phyloP scores from a whole-genome alignment of 1,140 invertebrate species.

The Hirudo medicinalis region DNA sequence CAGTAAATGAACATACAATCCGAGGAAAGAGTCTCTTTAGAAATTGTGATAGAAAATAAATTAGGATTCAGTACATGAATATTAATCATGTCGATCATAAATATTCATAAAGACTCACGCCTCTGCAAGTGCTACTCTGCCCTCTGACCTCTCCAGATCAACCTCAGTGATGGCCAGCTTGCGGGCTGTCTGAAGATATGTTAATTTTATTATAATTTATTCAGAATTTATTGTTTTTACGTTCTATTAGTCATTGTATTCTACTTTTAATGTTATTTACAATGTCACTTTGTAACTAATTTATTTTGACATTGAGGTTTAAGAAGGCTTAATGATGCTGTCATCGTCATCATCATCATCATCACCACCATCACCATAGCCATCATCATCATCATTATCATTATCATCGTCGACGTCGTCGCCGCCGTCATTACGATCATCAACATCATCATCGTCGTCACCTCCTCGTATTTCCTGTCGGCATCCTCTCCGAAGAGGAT shows the following conservation, averaged over 20 bases:
- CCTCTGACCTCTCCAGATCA: conserved; percentile 84
- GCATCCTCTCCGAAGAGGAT: conserved; percentile 95
- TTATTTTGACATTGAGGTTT: neutral
- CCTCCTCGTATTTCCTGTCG: conserved; percentile 99
- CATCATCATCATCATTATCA: conserved; percentile 56
- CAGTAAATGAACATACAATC: too few relatives aligned
- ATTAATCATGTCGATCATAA: neutral
- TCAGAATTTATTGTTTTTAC: too few relatives aligned
- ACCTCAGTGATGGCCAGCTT: conserved; percentile 87
- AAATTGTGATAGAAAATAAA: neutral
- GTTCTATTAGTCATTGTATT: too few relatives aligned
- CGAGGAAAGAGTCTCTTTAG: neutral
- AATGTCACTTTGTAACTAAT: too few relatives aligned
- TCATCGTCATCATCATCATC: conserved; percentile 56
- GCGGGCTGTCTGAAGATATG: conserved; percentile 61
- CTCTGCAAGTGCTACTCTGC: conserved; percentile 76
- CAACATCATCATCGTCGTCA: conserved; percentile 34
- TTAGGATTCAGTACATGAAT: neutral
- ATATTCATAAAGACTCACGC: conserved; percentile 51
- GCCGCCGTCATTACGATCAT: conserved; percentile 85
- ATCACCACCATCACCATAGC: conserved; percentile 99
- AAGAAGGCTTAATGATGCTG: neutral
- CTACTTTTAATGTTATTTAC: too few relatives aligned
- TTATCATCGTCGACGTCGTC: conserved; percentile 91
- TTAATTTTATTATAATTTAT: too few relatives aligned